Conservation (phyloP, 2,888 invertebrate species). For the Acleris cristana region DNA sequence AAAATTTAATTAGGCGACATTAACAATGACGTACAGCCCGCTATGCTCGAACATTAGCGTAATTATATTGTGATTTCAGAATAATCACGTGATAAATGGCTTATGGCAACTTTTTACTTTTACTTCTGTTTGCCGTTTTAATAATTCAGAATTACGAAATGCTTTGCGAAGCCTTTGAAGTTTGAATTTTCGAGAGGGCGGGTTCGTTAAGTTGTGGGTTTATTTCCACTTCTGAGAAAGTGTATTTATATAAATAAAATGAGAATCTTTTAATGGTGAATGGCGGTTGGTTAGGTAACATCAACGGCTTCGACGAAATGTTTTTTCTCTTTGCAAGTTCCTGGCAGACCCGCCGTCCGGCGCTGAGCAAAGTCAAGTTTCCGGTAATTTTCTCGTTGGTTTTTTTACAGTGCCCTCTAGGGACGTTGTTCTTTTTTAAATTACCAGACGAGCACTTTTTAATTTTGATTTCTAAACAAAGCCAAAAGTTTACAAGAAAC, state of each 20-base stretch:
- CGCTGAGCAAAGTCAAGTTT: conserved; percentile 61
- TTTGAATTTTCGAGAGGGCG: not conserved
- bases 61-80: conserved; percentile 75
- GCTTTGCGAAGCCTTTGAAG: not conserved
- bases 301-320: conserved; percentile 45
- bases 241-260: not conserved
- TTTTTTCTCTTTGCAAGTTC: conserved; percentile 56
- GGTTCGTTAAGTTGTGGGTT: not conserved
- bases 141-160: conserved; percentile 39
- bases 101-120: conserved; percentile 60
- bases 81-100: conserved; percentile 72
- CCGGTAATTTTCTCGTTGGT: conserved; percentile 63
- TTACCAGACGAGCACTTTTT: conserved; percentile 59
- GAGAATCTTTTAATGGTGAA: not conserved
- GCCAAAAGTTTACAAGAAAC: too few relatives aligned
- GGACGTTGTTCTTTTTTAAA: conserved; percentile 54
- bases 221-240: not conserved
- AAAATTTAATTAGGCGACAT: conserved; percentile 72
- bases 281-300: conserved; percentile 14
- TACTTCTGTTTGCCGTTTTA: conserved; percentile 57
- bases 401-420: conserved; percentile 60
- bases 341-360: conserved; percentile 44
- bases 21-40: conserved; percentile 67
- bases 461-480: conserved; percentile 40
- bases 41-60: conserved; percentile 60